Evolutionary conservation across 2,888 invertebrate species (phyloP), one percentile per base, ranked within the genome.

Genomic region (Petrolisthes cinctipes): DNA sequence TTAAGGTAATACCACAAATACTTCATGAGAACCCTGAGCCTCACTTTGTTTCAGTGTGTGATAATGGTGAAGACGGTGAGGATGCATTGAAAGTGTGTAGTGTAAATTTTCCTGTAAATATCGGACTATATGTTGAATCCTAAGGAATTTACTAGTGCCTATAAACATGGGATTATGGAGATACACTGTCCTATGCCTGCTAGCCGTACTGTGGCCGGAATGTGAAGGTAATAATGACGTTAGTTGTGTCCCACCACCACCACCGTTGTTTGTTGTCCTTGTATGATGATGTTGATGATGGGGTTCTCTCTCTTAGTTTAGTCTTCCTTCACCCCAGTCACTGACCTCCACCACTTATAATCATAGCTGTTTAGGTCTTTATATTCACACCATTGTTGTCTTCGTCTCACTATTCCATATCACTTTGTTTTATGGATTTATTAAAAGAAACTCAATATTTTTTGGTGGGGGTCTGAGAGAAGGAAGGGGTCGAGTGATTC

Each of bases 151-250:
- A 85, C 81, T 78, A 85, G 88, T 88, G 88, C 88, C 88, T 88
- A 85, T 85, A 88, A 85, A 85, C 88, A 88, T 88, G 88, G 88
- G 88, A 88, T 88, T 88, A 88, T 88, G 88, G 85, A 88, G 81
- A 76, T 85, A 82, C 82, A 82, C 81, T 51, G 51, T 85, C 57
- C 56, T 85, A 82, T 76, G 76, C 82, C 85, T 88, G 85, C 88
- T 88, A 88, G 88, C 82, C 85, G 85, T 56, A 66, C 61, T 85
- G 57, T 88, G 76, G 81, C 82, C 56, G 68, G 54, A 78, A 88
- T 81, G 71, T 76, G 88, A 88, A 85, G 88, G 88, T 88, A 85
- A 85, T 78, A n/a, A 53, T 11, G 37, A 51, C n/a, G 9, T 82
- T 76, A 61, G 78, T 76, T 17, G 76, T 54, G n/a, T n/a, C n/a